phyloP scores from a whole-genome alignment of 2,797 vertebrate species.

The Hyperoplus lanceolatus region DNA sequence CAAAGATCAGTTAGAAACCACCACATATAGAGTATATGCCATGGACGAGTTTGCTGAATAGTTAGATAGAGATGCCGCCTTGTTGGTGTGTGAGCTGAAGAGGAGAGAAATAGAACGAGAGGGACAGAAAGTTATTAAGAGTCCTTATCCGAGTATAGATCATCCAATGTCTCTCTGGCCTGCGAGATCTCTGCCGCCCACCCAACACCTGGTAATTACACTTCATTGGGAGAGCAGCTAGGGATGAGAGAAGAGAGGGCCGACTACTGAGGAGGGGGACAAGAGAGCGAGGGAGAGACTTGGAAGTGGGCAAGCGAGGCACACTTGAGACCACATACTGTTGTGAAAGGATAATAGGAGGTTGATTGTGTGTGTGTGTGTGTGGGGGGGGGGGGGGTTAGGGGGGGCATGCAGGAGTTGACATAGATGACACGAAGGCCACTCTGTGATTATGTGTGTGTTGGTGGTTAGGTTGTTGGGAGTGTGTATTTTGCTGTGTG shows the following conservation, averaged over 20 bases:
- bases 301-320: slow-evolving; percentile 8
- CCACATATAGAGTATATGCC: not conserved
- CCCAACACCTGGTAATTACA: slow-evolving; percentile 79
- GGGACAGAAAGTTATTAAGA: slow-evolving; percentile 69
- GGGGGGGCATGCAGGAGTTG: slow-evolving; percentile 30
- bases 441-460: slow-evolving; percentile 23
- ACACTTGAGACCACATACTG: slow-evolving; percentile 20
- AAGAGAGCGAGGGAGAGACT: slow-evolving; percentile 27
- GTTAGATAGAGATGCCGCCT: slow-evolving; percentile 39
- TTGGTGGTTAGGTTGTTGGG: slow-evolving; percentile 7
- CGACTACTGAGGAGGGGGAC: slow-evolving; percentile 15
- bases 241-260: slow-evolving; percentile 60
- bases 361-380: slow-evolving; percentile 58
- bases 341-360: slow-evolving; percentile 51
- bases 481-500: slow-evolving; percentile 27
- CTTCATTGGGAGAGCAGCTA: slow-evolving; percentile 78
- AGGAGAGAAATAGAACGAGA: slow-evolving; percentile 46
- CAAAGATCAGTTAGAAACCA: slow-evolving; percentile 5
- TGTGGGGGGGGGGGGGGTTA: no score
- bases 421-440: slow-evolving; percentile 20
- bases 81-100: slow-evolving; percentile 54
- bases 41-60: slow-evolving; percentile 14
- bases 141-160: slow-evolving; percentile 70
- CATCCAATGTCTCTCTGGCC: slow-evolving; percentile 64
- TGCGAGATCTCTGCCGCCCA: slow-evolving; percentile 66